Evolutionary conservation across 2,113 vertebrate species (phyloP).

Genomic region (Pseudonaja textilis): DNA sequence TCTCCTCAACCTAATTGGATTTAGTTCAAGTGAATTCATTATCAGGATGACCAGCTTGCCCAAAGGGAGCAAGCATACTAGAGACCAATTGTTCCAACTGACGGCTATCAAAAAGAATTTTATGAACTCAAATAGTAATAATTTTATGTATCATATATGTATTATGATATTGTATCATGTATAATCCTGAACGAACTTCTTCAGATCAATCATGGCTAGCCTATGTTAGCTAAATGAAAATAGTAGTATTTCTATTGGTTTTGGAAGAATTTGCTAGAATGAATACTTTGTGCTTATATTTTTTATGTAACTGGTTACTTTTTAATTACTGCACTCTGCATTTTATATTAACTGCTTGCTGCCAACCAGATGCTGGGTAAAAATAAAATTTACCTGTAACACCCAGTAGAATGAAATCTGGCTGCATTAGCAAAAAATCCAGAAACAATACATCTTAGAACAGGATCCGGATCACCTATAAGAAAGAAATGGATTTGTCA

Average conservation of each 20-base stretch:
- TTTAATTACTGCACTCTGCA: neutral
- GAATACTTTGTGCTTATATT: neutral
- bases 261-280: neutral
- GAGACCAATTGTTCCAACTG: neutral
- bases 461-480: conserved; percentile 93
- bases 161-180: neutral
- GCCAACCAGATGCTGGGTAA: neutral
- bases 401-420: conserved; percentile 92
- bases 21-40: neutral
- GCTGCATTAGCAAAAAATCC: conserved; percentile 97
- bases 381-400: conserved; percentile 80
- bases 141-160: neutral
- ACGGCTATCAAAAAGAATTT: neutral
- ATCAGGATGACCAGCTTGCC: neutral
- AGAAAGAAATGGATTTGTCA: neutral
- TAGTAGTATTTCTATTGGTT: neutral
- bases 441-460: conserved; percentile 90
- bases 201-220: neutral
- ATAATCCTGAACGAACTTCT: neutral
- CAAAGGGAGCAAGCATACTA: neutral
- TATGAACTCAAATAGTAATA: neutral
- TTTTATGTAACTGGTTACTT: neutral
- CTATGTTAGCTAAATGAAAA: neutral
- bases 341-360: neutral
- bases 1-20: neutral